Conservation (phyloP, 2,113 vertebrate genomes). For the Sphyrna mokarran region DNA sequence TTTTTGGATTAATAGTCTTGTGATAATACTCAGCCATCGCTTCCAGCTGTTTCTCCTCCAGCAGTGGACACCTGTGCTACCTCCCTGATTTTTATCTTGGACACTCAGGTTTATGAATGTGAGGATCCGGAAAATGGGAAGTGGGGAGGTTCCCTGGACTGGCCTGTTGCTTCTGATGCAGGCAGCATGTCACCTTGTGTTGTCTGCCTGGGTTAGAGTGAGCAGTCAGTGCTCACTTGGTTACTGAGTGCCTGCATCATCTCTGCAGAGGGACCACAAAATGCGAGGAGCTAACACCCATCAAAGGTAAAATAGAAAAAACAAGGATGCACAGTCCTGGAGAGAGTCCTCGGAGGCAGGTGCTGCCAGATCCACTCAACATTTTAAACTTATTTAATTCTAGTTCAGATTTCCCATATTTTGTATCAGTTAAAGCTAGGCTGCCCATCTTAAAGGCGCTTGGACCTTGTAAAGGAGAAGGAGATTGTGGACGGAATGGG, state of each 20-base stretch:
- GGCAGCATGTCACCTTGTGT: background rate
- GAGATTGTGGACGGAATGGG: too few relatives aligned
- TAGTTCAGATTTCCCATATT: too few relatives aligned
- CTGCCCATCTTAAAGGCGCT: too few relatives aligned
- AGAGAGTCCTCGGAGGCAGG: background rate
- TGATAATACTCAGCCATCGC: too few relatives aligned
- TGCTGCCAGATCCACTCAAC: background rate
- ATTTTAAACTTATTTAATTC: too few relatives aligned
- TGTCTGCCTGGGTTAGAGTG: background rate
- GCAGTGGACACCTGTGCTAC: background rate
- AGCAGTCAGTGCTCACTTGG: background rate
- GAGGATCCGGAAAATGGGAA: background rate
- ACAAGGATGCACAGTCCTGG: background rate
- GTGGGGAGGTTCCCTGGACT: accelerated
- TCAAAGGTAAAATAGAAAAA: background rate
- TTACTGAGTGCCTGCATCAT: background rate
- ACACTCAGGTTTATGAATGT: background rate
- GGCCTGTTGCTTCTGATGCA: background rate
- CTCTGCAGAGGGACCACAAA: background rate
- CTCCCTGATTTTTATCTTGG: background rate
- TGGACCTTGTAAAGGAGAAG: too few relatives aligned
- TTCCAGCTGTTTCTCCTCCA: background rate
- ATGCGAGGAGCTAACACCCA: background rate
- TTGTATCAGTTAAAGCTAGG: too few relatives aligned
- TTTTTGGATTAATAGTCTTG: too few relatives aligned